Evolutionary conservation across 2,888 invertebrate genomes (phyloP).

Genomic region (Phasia obesa): DNA sequence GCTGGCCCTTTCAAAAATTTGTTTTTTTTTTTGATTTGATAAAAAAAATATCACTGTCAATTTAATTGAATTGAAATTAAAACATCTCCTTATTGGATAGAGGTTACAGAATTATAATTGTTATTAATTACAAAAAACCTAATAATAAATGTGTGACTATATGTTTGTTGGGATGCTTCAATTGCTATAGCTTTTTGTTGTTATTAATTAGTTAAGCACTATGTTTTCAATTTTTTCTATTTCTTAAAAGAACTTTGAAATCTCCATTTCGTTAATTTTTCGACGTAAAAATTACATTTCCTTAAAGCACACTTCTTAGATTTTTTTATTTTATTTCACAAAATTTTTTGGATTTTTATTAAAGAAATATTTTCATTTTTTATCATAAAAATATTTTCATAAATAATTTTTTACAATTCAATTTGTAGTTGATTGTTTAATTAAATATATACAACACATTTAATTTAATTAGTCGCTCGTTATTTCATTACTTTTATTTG

Average conservation of each 20-base stretch:
- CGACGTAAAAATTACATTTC: slow-evolving; percentile 27
- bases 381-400: not conserved
- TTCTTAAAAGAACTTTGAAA: not conserved
- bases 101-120: no score
- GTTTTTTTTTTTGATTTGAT: no score
- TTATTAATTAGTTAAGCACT: slow-evolving; percentile 54
- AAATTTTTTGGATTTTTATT: not conserved
- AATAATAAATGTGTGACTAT: not conserved
- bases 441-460: slow-evolving; percentile 34
- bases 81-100: no score
- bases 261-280: slow-evolving; percentile 19
- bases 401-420: slow-evolving; percentile 18
- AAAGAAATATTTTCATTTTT: not conserved
- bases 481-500: slow-evolving; percentile 33
- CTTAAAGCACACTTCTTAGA: slow-evolving; percentile 16
- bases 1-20: no score
- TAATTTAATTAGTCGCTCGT: slow-evolving; percentile 37
- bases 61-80: no score
- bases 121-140: no score
- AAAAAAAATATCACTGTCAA: no score
- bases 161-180: not conserved
- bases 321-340: slow-evolving; percentile 15
- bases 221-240: slow-evolving; percentile 23
- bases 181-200: slow-evolving; percentile 22
- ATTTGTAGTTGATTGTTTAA: slow-evolving; percentile 12